These are phyloP conservation scores for Odocoileus hemionus DNA, from an alignment of 2,113 vertebrate species.

Conservation along the genomic window DNA sequence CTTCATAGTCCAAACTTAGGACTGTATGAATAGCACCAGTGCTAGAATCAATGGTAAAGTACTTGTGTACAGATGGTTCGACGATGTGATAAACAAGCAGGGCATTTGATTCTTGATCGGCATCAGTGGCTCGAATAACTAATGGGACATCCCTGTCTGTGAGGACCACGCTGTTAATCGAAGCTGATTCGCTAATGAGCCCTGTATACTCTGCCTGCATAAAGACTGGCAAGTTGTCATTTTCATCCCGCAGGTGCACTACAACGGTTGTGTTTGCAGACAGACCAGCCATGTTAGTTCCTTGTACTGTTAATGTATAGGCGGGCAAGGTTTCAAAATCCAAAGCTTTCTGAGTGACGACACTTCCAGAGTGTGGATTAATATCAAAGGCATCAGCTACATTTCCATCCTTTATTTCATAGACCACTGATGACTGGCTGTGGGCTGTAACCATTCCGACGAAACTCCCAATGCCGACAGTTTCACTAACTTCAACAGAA, in stretches of 20 bases:
- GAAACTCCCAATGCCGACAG: conserved; percentile 84
- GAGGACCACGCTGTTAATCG: conserved; percentile 90
- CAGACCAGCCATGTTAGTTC: conserved; percentile 95
- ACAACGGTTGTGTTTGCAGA: conserved; percentile 87
- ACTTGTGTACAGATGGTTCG: conserved; percentile 91
- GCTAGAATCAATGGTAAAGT: conserved; percentile 95
- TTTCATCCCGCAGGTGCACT: conserved; percentile 93
- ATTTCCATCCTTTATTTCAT: conserved; percentile 95
- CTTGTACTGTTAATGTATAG: conserved; percentile 90
- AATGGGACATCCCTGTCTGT: conserved; percentile 89
- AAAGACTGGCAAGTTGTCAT: conserved; percentile 93
- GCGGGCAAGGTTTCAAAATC: conserved; percentile 90
- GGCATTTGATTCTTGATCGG: conserved; percentile 90
- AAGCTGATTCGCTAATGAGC: conserved; percentile 91
- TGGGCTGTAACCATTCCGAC: conserved; percentile 88
- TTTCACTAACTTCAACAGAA: conserved; percentile 92
- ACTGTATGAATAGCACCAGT: conserved; percentile 93
- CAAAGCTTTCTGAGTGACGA: conserved; percentile 88
- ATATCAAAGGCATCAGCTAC: conserved; percentile 86
- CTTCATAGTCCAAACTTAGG: conserved; percentile 90
- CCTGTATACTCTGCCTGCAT: conserved; percentile 88
- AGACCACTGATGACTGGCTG: conserved; percentile 94
- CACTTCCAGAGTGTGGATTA: conserved; percentile 95
- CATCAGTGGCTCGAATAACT: conserved; percentile 92
- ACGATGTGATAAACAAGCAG: conserved; percentile 96